These are phyloP conservation scores for Chesias legatella DNA, from an alignment of 2,888 invertebrate species.

Conservation along the genomic window DNA sequence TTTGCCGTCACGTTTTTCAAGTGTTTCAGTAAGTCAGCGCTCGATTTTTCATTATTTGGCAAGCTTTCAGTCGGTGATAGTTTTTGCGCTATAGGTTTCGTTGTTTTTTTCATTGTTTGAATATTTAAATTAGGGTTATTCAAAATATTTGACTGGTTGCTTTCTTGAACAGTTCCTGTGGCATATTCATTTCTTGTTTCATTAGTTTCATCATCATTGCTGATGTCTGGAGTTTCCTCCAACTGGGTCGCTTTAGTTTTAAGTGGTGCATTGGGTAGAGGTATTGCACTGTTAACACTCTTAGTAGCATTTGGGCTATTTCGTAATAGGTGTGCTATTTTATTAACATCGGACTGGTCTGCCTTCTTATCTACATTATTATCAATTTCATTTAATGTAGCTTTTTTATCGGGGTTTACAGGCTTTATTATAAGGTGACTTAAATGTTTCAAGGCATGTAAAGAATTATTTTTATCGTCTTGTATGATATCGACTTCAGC, in stretches of 20 bases:
- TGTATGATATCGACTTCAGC: slow-evolving; percentile 1
- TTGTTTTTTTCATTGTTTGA: slow-evolving; percentile 23
- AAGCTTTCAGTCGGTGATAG: slow-evolving; percentile 20
- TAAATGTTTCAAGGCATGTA: slow-evolving; percentile 27
- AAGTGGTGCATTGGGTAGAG: slow-evolving; percentile 1
- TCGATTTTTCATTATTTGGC: slow-evolving; percentile 31
- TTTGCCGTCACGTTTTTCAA: slow-evolving; percentile 56
- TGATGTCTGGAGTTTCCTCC: slow-evolving; percentile 2
- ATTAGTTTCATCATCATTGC: slow-evolving; percentile 22
- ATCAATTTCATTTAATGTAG: slow-evolving; percentile 18
- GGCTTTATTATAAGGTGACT: slow-evolving; percentile 46
- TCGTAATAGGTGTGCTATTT: slow-evolving; percentile 3
- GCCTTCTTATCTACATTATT: not conserved
- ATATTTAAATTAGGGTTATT: slow-evolving; percentile 21
- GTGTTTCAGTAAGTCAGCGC: slow-evolving; percentile 49
- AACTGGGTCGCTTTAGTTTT: slow-evolving; percentile 4
- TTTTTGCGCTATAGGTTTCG: slow-evolving; percentile 14
- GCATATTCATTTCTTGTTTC: slow-evolving; percentile 26
- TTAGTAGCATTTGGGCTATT: slow-evolving; percentile 8
- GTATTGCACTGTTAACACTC: not conserved
- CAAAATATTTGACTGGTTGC: slow-evolving; percentile 17
- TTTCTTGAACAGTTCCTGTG: slow-evolving; percentile 1
- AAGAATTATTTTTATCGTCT: slow-evolving; percentile 18
- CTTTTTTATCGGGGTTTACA: slow-evolving; percentile 31
- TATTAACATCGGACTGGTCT: not conserved